A percentile compares a stretch with the other conserved stretches of the same genome.
These are phyloP conservation scores for Noctua janthina DNA, from an alignment of 2,888 invertebrate genomes.

Conservation along the genomic window DNA sequence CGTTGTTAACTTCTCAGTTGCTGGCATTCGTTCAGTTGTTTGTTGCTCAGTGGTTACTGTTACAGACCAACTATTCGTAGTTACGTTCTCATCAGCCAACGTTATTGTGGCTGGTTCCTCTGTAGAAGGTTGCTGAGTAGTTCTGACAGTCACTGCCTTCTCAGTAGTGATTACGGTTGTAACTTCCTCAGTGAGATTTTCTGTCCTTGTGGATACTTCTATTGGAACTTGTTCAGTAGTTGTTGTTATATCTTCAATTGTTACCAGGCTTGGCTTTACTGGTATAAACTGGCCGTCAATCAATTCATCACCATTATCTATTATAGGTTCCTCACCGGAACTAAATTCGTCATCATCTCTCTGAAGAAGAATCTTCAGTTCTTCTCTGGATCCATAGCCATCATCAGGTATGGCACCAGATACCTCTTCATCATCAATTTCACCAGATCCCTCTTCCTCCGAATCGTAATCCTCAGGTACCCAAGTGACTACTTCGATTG, in stretches of 20 bases:
- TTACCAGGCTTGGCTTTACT: neutral
- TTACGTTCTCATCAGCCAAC: neutral
- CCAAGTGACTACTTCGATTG: neutral
- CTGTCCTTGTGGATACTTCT: neutral
- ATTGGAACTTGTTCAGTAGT: neutral
- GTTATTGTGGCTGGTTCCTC: no score
- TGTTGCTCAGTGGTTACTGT: neutral
- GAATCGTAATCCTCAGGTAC: slow-evolving; percentile 28
- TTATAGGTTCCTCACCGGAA: neutral
- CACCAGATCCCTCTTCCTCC: slow-evolving; percentile 26
- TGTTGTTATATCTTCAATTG: neutral
- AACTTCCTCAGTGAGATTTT: neutral
- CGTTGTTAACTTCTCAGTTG: neutral
- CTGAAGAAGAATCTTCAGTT: neutral
- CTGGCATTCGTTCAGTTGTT: neutral
- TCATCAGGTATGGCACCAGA: neutral
- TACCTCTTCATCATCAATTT: slow-evolving; percentile 4
- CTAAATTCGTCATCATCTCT: neutral
- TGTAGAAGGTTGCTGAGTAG: neutral
- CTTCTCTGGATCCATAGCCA: neutral
- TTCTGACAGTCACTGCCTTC: neutral
- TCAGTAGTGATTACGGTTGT: neutral
- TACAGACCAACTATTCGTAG: neutral
- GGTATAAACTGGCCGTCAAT: neutral
- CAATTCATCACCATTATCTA: neutral